Conservation (phyloP, 1,140 invertebrate genomes). For the Archivesica marissinica region DNA sequence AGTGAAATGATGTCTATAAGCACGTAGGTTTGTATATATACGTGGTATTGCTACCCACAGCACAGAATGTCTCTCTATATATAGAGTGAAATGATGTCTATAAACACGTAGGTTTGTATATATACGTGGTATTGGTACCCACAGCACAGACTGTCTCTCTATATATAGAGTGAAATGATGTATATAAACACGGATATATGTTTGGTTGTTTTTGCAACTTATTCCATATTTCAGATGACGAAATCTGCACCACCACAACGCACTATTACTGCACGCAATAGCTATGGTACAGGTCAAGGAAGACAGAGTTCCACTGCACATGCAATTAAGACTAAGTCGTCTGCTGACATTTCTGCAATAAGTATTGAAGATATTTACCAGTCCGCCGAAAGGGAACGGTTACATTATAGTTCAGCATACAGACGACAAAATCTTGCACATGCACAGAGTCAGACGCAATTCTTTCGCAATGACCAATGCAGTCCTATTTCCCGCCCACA, state of each 20-base stretch:
- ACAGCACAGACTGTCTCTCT: too few relatives aligned
- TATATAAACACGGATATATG: too few relatives aligned
- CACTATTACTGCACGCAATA: neutral
- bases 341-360: constrained; percentile 16
- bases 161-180: too few relatives aligned
- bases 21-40: too few relatives aligned
- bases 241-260: constrained; percentile 56
- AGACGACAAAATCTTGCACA: constrained; percentile 61
- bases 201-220: neutral
- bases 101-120: too few relatives aligned
- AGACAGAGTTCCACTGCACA: constrained; percentile 1
- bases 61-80: too few relatives aligned
- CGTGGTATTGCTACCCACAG: too few relatives aligned
- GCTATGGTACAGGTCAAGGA: neutral
- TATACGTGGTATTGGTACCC: too few relatives aligned
- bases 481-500: constrained; percentile 36
- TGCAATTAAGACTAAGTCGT: neutral
- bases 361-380: constrained; percentile 59
- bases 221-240: constrained; percentile 54
- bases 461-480: constrained; percentile 43
- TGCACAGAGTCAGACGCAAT: constrained; percentile 56
- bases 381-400: constrained; percentile 45
- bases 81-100: too few relatives aligned
- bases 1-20: too few relatives aligned
- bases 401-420: constrained; percentile 43